Conservation (phyloP, 2,113 vertebrate genomes). For the Lagopus leucura region DNA sequence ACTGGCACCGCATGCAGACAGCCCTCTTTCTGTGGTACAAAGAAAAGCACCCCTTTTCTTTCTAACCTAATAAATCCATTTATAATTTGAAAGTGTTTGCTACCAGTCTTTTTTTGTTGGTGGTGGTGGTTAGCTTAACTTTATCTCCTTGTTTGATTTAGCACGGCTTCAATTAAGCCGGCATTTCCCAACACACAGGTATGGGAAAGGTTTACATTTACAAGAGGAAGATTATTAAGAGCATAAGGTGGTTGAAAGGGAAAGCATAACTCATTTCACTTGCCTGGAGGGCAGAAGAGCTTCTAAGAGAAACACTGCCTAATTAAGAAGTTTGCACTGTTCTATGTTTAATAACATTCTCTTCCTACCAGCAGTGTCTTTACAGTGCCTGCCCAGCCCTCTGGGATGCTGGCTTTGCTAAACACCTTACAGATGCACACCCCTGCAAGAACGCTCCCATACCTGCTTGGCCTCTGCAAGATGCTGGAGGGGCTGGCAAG, state of each 20-base stretch:
- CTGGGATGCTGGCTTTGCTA: not conserved
- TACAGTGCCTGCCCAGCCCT: not conserved
- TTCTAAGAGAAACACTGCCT: not conserved
- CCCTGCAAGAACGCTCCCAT: fast-evolving
- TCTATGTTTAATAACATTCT: not conserved
- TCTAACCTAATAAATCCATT: conserved; percentile 56
- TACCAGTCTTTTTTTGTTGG: not conserved
- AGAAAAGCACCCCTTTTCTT: conserved; percentile 25
- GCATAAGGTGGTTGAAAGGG: conserved; percentile 20
- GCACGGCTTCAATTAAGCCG: not conserved
- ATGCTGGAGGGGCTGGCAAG: not conserved
- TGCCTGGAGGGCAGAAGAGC: not conserved
- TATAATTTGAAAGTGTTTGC: conserved; percentile 60
- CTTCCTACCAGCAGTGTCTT: not conserved
- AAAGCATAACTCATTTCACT: not conserved
- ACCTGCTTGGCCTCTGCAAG: not conserved
- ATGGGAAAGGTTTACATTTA: conserved; percentile 7
- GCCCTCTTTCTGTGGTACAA: not conserved
- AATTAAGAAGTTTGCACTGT: conserved; percentile 38
- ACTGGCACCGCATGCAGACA: conserved; percentile 53
- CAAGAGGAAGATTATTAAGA: conserved; percentile 18
- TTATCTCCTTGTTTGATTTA: conserved; percentile 26
- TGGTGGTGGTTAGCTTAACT: not conserved
- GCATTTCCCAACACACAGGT: not conserved
- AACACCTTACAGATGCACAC: too few species aligned